Evolutionary conservation across 2,113 vertebrate genomes (phyloP).

Genomic region (Acinonyx jubatus): DNA sequence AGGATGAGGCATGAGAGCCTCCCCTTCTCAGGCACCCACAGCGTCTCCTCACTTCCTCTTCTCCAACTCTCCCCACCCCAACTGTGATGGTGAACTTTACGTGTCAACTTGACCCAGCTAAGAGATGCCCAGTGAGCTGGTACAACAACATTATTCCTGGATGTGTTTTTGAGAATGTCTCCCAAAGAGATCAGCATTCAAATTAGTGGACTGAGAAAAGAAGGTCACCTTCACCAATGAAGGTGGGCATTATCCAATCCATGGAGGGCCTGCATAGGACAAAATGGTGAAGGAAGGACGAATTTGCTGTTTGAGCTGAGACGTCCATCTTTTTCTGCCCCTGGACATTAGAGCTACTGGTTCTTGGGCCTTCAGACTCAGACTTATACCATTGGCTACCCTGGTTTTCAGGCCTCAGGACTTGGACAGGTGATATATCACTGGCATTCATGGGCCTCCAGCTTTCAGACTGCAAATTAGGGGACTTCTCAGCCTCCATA

Average conservation of each 20-base stretch:
- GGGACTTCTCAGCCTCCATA: neutral
- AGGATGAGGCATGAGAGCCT: neutral
- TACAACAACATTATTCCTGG: neutral
- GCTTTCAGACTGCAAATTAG: neutral
- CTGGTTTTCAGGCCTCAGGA: neutral
- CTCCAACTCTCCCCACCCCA: neutral
- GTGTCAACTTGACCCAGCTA: neutral
- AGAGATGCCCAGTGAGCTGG: neutral
- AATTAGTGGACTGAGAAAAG: neutral
- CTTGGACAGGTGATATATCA: neutral
- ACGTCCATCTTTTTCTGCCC: neutral
- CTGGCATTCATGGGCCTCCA: neutral
- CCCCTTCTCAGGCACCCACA: neutral
- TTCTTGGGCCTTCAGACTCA: neutral
- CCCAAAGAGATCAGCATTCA: neutral
- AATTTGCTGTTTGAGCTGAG: neutral
- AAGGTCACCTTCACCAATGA: neutral
- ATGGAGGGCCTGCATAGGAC: neutral
- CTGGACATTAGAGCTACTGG: neutral
- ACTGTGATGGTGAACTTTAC: neutral
- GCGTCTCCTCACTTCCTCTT: accelerated
- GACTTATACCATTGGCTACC: neutral
- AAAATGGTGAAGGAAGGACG: neutral
- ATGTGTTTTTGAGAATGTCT: neutral
- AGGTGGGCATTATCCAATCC: too few species aligned